Evolutionary conservation across 2,113 vertebrate genomes (phyloP).

Genomic region (Ptilorrhoa leucosticta): DNA sequence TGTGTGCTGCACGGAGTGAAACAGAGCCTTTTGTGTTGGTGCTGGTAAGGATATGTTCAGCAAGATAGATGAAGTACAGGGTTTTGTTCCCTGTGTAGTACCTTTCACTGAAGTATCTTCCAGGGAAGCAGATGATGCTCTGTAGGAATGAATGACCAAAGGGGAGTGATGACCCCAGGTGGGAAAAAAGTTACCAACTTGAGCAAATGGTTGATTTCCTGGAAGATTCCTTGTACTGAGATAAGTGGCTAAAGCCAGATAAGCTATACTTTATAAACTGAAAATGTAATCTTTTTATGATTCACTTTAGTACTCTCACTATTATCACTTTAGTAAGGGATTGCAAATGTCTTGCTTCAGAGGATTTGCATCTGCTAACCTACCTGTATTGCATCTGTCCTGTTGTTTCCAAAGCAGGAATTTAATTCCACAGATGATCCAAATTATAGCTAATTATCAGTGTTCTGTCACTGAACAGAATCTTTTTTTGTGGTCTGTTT

Average conservation of each 20-base stretch:
- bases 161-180: background rate
- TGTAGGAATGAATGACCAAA: background rate
- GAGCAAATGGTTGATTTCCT: background rate
- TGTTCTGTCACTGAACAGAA: background rate
- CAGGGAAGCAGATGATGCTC: background rate
- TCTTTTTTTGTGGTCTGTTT: background rate
- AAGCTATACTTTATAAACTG: background rate
- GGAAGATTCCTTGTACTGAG: background rate
- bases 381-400: background rate
- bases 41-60: background rate
- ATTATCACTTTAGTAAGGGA: background rate
- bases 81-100: background rate
- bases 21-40: background rate
- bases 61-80: background rate
- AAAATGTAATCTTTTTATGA: background rate
- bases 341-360: background rate
- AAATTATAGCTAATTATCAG: background rate
- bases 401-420: background rate
- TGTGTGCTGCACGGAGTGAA: background rate
- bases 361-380: background rate
- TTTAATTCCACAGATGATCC: background rate
- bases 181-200: background rate
- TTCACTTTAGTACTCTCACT: background rate
- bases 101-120: background rate
- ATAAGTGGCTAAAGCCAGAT: background rate